These are phyloP conservation scores for Drosophila oshimai DNA, from an alignment of 1,140 invertebrate genomes.

Conservation along the genomic window DNA sequence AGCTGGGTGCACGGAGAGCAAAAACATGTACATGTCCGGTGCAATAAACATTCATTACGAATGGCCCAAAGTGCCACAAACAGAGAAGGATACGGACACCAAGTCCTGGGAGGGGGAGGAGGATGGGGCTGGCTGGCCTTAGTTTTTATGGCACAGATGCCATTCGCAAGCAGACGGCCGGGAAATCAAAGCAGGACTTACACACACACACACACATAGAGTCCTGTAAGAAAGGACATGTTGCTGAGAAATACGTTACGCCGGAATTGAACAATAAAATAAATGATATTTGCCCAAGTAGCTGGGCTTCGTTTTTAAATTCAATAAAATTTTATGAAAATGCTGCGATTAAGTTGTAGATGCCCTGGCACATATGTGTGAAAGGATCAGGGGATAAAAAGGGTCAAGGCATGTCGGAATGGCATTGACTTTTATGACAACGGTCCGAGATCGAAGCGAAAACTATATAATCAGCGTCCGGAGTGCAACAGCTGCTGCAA, in stretches of 20 bases:
- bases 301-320: slow-evolving; percentile 67
- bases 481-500: slow-evolving; percentile 75
- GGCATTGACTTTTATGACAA: slow-evolving; percentile 72
- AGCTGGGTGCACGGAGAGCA: slow-evolving; percentile 23
- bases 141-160: slow-evolving; percentile 76
- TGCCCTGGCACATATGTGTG: slow-evolving; percentile 50
- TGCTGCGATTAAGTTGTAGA: slow-evolving; percentile 71
- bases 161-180: slow-evolving; percentile 66
- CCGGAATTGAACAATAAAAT: slow-evolving; percentile 80
- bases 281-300: slow-evolving; percentile 80
- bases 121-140: too few species aligned
- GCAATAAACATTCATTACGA: slow-evolving; percentile 81
- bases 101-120: neutral
- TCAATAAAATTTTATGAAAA: slow-evolving; percentile 82
- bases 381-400: slow-evolving; percentile 50
- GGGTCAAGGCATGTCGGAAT: slow-evolving; percentile 56
- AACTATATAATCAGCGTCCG: slow-evolving; percentile 74
- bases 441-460: slow-evolving; percentile 35
- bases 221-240: slow-evolving; percentile 42
- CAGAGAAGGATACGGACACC: slow-evolving; percentile 58
- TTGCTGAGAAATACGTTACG: slow-evolving; percentile 54
- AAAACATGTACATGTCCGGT: slow-evolving; percentile 78
- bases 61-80: slow-evolving; percentile 72
- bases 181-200: slow-evolving; percentile 64
- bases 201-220: slow-evolving; percentile 1